These are phyloP conservation scores for Rousettus madagascariensis DNA, from an alignment of 2,797 vertebrate species.

Conservation along the genomic window DNA sequence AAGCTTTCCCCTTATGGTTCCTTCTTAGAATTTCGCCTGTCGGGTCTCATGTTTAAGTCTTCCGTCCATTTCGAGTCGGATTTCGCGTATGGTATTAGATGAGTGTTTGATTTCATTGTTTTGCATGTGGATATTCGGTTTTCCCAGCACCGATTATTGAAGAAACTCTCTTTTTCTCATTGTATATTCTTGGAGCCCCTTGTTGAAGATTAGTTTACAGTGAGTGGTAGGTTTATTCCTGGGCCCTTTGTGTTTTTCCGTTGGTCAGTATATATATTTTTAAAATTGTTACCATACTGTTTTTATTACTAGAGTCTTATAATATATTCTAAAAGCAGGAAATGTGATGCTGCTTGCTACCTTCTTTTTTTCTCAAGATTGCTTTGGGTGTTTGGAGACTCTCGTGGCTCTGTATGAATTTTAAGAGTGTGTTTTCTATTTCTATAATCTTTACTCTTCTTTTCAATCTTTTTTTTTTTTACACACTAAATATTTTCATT, in stretches of 20 bases:
- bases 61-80: neutral
- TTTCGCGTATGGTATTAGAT: neutral
- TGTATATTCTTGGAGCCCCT: neutral
- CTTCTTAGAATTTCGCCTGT: neutral
- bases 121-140: neutral
- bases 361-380: neutral
- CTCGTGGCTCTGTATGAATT: neutral
- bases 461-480: neutral
- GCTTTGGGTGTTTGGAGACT: neutral
- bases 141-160: neutral
- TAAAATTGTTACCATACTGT: neutral
- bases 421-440: neutral
- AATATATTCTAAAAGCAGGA: neutral
- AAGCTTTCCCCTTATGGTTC: neutral
- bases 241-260: neutral
- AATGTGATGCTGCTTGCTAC: neutral
- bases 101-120: too few species aligned
- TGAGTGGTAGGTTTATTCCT: neutral
- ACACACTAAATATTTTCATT: neutral
- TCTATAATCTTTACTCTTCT: neutral
- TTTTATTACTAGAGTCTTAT: too few species aligned
- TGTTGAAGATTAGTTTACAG: neutral
- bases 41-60: neutral
- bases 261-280: neutral
- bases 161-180: neutral